Percentiles rank a stretch among this genome's conserved stretches.
phyloP scores from a whole-genome alignment of 2,888 invertebrate genomes.

The Tinea pellionella region DNA sequence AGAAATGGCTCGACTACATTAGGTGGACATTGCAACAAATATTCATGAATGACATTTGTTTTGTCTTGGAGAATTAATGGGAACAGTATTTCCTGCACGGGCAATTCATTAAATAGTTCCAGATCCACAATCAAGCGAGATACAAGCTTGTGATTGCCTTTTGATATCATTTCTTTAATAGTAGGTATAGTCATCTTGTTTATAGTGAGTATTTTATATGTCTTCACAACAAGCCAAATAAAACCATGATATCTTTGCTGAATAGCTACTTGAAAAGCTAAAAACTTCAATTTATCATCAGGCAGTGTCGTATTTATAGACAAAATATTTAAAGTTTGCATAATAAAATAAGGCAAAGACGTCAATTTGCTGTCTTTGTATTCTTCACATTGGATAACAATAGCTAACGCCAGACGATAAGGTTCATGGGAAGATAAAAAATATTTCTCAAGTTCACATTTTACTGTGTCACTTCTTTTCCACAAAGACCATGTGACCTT shows the following conservation, averaged over 20 bases:
- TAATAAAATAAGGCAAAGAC: constrained; percentile 71
- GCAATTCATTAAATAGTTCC: constrained; percentile 74
- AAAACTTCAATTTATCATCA: constrained; percentile 71
- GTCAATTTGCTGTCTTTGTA: constrained; percentile 73
- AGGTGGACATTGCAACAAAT: constrained; percentile 72
- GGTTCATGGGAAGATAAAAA: constrained; percentile 67
- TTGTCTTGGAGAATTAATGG: constrained; percentile 88
- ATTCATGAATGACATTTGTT: constrained; percentile 79
- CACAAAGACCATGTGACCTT: constrained; percentile 56
- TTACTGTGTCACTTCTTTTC: constrained; percentile 68
- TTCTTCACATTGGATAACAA: constrained; percentile 72
- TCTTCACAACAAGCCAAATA: constrained; percentile 71
- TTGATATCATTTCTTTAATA: constrained; percentile 63
- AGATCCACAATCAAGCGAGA: constrained; percentile 77
- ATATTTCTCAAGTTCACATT: constrained; percentile 54
- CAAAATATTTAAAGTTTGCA: constrained; percentile 72
- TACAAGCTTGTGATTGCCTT: constrained; percentile 77
- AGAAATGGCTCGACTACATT: constrained; percentile 74
- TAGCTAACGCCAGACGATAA: constrained; percentile 67
- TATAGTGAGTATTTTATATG: constrained; percentile 73
- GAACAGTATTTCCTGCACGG: constrained; percentile 77
- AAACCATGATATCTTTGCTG: constrained; percentile 75
- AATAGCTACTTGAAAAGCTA: constrained; percentile 78
- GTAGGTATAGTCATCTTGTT: constrained; percentile 72
- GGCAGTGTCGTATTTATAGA: constrained; percentile 42